phyloP scores from a whole-genome alignment of 1,140 invertebrate species.

The Aphaenogaster floridana region DNA sequence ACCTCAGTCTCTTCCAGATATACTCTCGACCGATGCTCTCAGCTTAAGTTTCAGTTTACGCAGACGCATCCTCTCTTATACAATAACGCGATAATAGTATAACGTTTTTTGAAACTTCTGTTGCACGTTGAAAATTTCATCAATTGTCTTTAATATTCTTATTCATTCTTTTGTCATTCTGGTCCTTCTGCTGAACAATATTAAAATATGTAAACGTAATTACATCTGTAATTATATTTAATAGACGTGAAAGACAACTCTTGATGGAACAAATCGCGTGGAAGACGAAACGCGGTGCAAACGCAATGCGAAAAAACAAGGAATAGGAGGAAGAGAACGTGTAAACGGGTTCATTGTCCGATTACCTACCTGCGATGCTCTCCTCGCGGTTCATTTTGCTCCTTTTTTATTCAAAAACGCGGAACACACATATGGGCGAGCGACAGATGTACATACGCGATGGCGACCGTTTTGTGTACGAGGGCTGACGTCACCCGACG shows the following conservation, averaged over 20 bases:
- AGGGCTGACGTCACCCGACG: constrained; percentile 60
- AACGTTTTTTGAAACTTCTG: background rate
- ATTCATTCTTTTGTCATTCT: background rate
- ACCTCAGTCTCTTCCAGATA: background rate
- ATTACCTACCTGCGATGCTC: constrained; percentile 43
- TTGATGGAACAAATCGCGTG: background rate
- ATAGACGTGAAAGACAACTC: background rate
- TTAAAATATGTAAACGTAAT: constrained; percentile 11
- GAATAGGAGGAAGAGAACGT: constrained; percentile 18
- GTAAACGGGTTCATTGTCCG: constrained; percentile 51
- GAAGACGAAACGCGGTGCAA: background rate
- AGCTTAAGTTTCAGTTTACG: constrained; percentile 4
- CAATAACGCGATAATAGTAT: background rate
- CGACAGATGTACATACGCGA: constrained; percentile 44
- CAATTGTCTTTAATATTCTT: background rate
- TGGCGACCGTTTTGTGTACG: constrained; percentile 47
- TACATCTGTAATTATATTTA: background rate
- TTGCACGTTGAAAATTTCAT: background rate
- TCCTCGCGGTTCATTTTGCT: constrained; percentile 38
- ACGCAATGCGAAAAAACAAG: background rate
- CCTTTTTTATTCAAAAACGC: constrained; percentile 36
- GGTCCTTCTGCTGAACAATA: background rate
- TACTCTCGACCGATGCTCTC: constrained; percentile 1
- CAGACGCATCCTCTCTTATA: constrained; percentile 30
- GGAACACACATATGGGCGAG: constrained; percentile 15